phyloP scores from a whole-genome alignment of 2,113 vertebrate species.

The Seriola rivoliana region DNA sequence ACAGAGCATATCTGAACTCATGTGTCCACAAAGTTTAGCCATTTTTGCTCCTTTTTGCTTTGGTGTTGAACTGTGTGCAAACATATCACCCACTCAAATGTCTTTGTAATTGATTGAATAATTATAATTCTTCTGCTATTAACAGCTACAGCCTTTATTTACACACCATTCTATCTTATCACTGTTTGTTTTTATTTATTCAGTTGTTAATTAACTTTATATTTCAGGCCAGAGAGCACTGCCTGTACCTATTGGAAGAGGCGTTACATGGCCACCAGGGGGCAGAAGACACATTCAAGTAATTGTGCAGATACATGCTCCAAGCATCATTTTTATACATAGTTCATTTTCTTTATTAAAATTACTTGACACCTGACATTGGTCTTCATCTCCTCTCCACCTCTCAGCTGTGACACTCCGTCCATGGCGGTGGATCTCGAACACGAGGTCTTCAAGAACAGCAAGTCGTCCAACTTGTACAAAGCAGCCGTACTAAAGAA shows the following conservation, averaged over 20 bases:
- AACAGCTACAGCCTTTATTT: background rate
- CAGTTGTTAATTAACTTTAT: background rate
- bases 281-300: conserved; percentile 79
- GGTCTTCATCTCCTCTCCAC: background rate
- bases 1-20: background rate
- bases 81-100: background rate
- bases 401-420: conserved; percentile 57
- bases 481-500: conserved; percentile 94
- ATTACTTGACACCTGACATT: background rate
- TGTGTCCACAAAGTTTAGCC: too few relatives aligned
- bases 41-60: background rate
- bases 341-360: background rate
- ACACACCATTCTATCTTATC: background rate
- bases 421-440: conserved; percentile 88
- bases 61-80: background rate
- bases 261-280: conserved; percentile 85
- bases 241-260: conserved; percentile 91
- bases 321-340: background rate
- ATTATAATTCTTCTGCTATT: background rate
- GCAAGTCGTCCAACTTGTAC: conserved; percentile 93
- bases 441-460: conserved; percentile 87
- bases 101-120: background rate
- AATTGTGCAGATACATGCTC: conserved; percentile 16
- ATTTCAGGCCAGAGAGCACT: conserved; percentile 94
- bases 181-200: background rate